Evolutionary conservation across 2,797 vertebrate species (phyloP).

Genomic region (Cuniculus paca): DNA sequence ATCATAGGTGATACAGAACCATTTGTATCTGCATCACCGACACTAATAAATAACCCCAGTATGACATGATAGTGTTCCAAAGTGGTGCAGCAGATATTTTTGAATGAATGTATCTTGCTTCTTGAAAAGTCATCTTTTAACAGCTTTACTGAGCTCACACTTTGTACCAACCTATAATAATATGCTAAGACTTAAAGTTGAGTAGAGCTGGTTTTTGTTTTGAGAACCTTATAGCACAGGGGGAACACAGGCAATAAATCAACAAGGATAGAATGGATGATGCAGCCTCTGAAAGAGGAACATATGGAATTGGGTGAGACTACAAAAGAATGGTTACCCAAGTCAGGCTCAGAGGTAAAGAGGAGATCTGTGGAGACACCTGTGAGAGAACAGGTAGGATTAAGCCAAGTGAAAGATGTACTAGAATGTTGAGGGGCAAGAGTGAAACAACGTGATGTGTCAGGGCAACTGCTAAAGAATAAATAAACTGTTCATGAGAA

Average conservation of each 20-base stretch:
- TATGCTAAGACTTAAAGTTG: background rate
- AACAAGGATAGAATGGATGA: background rate
- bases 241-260: background rate
- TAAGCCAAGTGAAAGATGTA: background rate
- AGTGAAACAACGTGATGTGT: background rate
- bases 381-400: background rate
- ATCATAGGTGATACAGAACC: background rate
- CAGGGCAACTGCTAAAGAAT: background rate
- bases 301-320: background rate
- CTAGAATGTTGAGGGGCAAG: background rate
- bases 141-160: background rate
- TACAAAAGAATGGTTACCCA: background rate
- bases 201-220: background rate
- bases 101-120: background rate
- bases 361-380: background rate
- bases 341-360: background rate
- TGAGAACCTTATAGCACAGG: background rate
- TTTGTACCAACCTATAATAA: background rate
- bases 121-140: conserved; percentile 34
- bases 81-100: background rate
- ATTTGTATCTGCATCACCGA: background rate
- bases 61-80: background rate
- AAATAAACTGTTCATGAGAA: background rate
- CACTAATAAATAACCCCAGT: background rate
- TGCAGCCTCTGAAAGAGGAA: background rate